Percentiles rank a stretch among this genome's conserved stretches.
phyloP scores from a whole-genome alignment of 1,140 invertebrate species.

The Phocides pigmalion region DNA sequence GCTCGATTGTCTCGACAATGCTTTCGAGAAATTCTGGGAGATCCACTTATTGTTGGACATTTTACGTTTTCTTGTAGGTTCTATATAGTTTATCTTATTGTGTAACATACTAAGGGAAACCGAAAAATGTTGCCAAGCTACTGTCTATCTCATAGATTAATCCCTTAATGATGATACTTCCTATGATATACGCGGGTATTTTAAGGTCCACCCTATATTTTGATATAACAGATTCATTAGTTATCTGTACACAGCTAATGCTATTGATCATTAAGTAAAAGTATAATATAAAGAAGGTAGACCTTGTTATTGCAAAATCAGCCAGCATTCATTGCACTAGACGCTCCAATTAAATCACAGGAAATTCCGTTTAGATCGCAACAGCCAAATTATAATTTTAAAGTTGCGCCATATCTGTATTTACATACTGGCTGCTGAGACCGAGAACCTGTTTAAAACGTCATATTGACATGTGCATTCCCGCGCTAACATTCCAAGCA shows the following conservation, averaged over 20 bases:
- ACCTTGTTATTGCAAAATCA: constrained; percentile 24
- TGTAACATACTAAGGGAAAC: too few relatives aligned
- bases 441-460: constrained; percentile 46
- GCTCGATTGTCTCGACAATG: neutral
- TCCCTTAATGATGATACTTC: too few relatives aligned
- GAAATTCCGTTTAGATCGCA: constrained; percentile 39
- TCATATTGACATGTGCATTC: constrained; percentile 55
- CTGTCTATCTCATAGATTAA: too few relatives aligned
- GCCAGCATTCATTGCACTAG: constrained; percentile 19
- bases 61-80: too few relatives aligned
- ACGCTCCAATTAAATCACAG: constrained; percentile 44
- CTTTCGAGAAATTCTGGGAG: constrained; percentile 8
- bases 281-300: constrained; percentile 7
- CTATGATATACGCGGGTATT: too few relatives aligned
- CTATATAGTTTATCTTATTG: too few relatives aligned
- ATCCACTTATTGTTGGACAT: neutral
- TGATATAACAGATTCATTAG: too few relatives aligned
- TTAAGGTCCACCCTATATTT: too few relatives aligned
- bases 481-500: constrained; percentile 50
- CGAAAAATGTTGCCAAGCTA: too few relatives aligned
- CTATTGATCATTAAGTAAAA: neutral
- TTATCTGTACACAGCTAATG: neutral
- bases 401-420: constrained; percentile 45
- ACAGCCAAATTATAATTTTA: constrained; percentile 38
- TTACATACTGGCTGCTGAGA: constrained; percentile 42